A percentile compares a stretch with the other conserved stretches of the same genome.
phyloP scores from a whole-genome alignment of 2,797 vertebrate genomes.

The Myotis pilosus region DNA sequence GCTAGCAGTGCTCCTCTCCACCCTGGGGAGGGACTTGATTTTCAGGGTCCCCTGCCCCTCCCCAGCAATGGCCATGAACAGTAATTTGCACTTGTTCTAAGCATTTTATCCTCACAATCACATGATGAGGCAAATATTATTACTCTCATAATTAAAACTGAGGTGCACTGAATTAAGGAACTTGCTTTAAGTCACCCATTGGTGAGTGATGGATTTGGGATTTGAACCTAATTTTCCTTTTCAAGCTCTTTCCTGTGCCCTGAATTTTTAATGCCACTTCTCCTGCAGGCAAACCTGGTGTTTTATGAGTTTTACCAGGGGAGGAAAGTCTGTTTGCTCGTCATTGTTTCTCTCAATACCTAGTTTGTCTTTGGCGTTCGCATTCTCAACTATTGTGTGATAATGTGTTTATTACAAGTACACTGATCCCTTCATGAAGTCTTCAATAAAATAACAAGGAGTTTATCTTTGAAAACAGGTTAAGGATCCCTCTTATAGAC shows the following conservation, averaged over 20 bases:
- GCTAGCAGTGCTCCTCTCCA: background rate
- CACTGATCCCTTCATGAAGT: background rate
- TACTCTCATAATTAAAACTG: background rate
- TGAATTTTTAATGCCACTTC: no score
- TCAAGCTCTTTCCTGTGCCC: no score
- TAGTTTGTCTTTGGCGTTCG: background rate
- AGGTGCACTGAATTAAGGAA: background rate
- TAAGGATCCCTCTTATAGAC: background rate
- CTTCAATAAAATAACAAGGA: conserved; percentile 17
- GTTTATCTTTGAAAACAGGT: conserved; percentile 15
- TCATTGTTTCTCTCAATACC: background rate
- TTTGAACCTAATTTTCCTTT: background rate
- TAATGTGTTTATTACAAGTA: background rate
- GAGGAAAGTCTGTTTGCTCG: no score
- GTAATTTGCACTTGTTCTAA: background rate
- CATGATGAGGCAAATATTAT: background rate
- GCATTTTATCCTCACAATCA: background rate
- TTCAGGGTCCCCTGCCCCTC: background rate
- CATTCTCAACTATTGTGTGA: background rate
- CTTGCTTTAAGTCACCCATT: background rate
- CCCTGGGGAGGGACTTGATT: background rate
- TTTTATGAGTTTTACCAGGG: no score
- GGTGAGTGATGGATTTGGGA: background rate
- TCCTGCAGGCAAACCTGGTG: no score
- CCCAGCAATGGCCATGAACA: background rate